Percentiles rank a stretch among this genome's conserved stretches.
Conservation (phyloP, 2,888 invertebrate genomes). For the Saturnia pavonia region DNA sequence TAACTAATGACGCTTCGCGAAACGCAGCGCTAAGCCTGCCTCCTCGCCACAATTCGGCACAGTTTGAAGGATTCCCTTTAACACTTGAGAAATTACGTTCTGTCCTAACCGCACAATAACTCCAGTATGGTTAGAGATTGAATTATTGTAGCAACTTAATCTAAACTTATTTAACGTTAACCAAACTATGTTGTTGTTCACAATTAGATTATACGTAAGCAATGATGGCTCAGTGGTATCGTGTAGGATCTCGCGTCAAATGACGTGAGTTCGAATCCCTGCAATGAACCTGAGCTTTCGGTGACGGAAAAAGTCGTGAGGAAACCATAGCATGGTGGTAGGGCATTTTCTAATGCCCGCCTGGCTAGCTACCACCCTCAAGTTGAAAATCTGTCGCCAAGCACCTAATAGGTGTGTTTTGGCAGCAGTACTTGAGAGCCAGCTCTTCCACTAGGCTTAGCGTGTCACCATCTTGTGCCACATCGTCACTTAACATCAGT, state of each 20-base stretch:
- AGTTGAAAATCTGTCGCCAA: not conserved
- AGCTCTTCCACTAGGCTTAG: not conserved
- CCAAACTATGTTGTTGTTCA: not conserved
- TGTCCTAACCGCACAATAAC: conserved; percentile 21
- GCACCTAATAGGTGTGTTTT: not conserved
- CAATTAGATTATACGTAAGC: not conserved
- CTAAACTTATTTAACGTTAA: not conserved
- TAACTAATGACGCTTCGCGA: conserved; percentile 71
- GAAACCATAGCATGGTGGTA: no score
- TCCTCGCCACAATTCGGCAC: conserved; percentile 38
- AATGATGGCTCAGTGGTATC: no score
- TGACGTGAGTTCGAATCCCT: no score
- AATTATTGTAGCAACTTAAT: not conserved
- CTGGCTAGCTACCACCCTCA: not conserved
- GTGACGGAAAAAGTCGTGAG: no score
- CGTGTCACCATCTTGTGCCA: not conserved
- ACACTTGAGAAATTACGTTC: conserved; percentile 47
- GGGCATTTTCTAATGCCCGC: not conserved
- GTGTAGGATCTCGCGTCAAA: no score
- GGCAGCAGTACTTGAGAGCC: not conserved
- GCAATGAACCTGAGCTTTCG: no score
- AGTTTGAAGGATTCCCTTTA: conserved; percentile 41
- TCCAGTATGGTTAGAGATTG: not conserved
- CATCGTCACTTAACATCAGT: not conserved
- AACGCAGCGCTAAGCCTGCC: conserved; percentile 37